These are phyloP conservation scores for Plemyria rubiginata DNA, from an alignment of 2,888 invertebrate genomes.

Conservation along the genomic window DNA sequence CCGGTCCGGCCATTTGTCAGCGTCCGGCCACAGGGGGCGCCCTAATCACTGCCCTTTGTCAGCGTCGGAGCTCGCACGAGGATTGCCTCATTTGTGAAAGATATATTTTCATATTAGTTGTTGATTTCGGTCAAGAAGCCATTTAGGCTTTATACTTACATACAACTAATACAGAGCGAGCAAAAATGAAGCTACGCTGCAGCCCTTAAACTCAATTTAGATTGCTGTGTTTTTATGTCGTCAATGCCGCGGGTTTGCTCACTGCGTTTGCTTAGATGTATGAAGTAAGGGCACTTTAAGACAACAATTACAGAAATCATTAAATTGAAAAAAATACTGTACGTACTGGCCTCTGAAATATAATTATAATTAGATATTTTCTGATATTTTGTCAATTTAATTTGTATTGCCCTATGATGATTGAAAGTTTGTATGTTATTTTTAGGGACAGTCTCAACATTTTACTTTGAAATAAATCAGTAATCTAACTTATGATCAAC, in stretches of 20 bases:
- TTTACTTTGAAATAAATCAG: not conserved
- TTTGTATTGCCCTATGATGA: not conserved
- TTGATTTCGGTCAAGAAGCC: not conserved
- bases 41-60: constrained; percentile 29
- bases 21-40: constrained; percentile 32
- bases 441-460: not conserved
- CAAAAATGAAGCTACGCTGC: too few relatives aligned
- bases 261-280: too few relatives aligned
- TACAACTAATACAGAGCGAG: too few relatives aligned
- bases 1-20: constrained; percentile 30
- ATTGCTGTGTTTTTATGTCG: too few relatives aligned
- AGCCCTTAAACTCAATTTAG: too few relatives aligned
- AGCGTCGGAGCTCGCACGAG: constrained; percentile 24
- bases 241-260: too few relatives aligned
- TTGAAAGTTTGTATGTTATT: not conserved
- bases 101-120: not conserved
- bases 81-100: constrained; percentile 34
- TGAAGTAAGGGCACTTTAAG: too few relatives aligned
- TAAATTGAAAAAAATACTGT: not conserved
- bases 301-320: too few relatives aligned
- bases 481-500: not conserved
- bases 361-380: too few relatives aligned
- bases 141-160: too few relatives aligned
- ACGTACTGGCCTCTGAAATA: too few relatives aligned
- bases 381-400: too few relatives aligned